Percentiles rank a stretch among this genome's conserved stretches.
These are phyloP conservation scores for Tetragonula clypearis DNA, from an alignment of 1,140 invertebrate species.

Conservation along the genomic window DNA sequence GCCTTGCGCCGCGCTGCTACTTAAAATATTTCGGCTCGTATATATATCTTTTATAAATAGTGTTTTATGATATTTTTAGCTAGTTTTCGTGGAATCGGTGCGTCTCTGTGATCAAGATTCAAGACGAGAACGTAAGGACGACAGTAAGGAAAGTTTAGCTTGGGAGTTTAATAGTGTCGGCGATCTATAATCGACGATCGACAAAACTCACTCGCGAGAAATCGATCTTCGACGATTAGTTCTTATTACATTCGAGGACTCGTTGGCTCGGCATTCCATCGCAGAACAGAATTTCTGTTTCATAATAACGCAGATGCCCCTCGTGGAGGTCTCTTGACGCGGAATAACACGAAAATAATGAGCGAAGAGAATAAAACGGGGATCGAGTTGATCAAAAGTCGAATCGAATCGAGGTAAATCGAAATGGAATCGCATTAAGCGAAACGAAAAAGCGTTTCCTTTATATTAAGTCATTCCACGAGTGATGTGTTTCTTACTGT, in stretches of 20 bases:
- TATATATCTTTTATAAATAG: not conserved
- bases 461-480: not conserved
- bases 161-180: not conserved
- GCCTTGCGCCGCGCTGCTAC: not conserved
- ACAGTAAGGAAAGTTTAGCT: not conserved
- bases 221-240: conserved; percentile 46
- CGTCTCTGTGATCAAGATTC: not conserved
- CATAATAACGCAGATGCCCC: conserved; percentile 47
- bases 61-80: conserved; percentile 9
- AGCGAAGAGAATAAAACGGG: not conserved
- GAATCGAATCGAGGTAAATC: not conserved
- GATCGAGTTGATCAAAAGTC: not conserved
- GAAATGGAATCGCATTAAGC: too few relatives aligned
- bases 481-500: not conserved
- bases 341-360: not conserved
- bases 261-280: conserved; percentile 58
- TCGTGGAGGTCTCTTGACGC: not conserved
- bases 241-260: conserved; percentile 61
- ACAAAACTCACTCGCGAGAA: not conserved
- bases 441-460: not conserved
- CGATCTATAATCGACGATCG: not conserved
- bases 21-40: not conserved
- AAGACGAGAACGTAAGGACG: not conserved
- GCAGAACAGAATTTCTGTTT: conserved; percentile 64
- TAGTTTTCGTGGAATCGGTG: not conserved